These are phyloP conservation scores for Myiozetetes cayanensis DNA, from an alignment of 2,113 vertebrate species.

Conservation along the genomic window DNA sequence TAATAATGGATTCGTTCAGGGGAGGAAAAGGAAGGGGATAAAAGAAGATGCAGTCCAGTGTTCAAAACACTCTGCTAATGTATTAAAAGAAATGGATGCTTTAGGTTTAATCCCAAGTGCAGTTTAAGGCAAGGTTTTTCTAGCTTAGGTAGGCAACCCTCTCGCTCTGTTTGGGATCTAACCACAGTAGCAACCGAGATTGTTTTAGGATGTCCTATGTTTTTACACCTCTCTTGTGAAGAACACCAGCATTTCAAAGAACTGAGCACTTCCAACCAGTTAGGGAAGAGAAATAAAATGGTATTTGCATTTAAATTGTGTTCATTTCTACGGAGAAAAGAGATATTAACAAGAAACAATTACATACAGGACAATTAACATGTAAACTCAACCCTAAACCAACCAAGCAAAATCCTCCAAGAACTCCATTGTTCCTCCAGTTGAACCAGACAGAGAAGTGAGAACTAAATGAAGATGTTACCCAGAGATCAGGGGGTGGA, in stretches of 20 bases:
- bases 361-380: background rate
- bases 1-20: background rate
- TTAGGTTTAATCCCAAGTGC: background rate
- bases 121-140: constrained; percentile 40
- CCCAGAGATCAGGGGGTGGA: background rate
- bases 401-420: background rate
- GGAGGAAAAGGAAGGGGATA: fast-evolving
- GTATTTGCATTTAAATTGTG: background rate
- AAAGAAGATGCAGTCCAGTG: background rate
- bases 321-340: background rate
- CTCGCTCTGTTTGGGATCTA: background rate
- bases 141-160: background rate
- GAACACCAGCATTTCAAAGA: background rate
- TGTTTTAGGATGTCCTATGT: background rate
- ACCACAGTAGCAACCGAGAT: background rate
- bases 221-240: background rate
- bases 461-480: background rate
- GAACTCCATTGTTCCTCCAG: background rate
- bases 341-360: background rate
- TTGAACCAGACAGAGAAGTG: background rate
- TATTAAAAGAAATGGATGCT: background rate
- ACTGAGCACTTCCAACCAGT: background rate
- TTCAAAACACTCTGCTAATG: background rate
- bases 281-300: background rate
- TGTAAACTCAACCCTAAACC: background rate